phyloP scores from a whole-genome alignment of 92 coral and sea anemone genomes.

The Actinostola sp. region DNA sequence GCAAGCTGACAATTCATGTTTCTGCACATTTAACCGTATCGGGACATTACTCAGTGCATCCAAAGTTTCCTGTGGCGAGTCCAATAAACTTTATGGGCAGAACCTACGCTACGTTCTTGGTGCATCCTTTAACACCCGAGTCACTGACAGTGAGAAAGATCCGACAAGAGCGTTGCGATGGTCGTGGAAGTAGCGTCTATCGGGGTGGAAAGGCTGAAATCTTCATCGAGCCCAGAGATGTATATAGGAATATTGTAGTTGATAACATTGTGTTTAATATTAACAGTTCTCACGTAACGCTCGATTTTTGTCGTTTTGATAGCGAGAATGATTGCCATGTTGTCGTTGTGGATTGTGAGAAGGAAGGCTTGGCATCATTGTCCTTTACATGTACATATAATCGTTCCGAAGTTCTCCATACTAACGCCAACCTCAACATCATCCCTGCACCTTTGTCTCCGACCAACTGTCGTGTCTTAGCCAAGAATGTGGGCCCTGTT shows the following conservation, averaged over 20 bases:
- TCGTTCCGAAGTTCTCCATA: background rate
- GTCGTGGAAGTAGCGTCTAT: no score
- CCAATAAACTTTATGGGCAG: no score
- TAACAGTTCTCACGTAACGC: background rate
- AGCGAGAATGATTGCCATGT: no score
- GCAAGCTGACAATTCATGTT: no score
- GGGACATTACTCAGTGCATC: no score
- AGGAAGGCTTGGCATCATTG: background rate
- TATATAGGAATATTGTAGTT: background rate
- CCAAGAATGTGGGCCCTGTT: background rate
- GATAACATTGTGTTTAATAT: no score
- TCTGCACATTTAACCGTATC: no score
- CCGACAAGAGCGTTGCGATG: no score
- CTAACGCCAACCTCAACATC: background rate
- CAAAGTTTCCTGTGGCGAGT: no score
- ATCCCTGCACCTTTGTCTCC: background rate
- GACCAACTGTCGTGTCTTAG: background rate
- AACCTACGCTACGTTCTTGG: no score
- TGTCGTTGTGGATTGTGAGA: background rate
- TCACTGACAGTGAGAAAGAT: no score
- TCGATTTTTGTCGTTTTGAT: background rate
- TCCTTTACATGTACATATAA: background rate
- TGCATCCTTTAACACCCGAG: no score
- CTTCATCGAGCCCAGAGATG: background rate
- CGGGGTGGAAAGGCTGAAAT: slow-evolving; percentile 1